A percentile compares a stretch with the other conserved stretches of the same genome.
These are phyloP conservation scores for Diplodus sargus DNA, from an alignment of 2,797 vertebrate genomes.

Conservation along the genomic window DNA sequence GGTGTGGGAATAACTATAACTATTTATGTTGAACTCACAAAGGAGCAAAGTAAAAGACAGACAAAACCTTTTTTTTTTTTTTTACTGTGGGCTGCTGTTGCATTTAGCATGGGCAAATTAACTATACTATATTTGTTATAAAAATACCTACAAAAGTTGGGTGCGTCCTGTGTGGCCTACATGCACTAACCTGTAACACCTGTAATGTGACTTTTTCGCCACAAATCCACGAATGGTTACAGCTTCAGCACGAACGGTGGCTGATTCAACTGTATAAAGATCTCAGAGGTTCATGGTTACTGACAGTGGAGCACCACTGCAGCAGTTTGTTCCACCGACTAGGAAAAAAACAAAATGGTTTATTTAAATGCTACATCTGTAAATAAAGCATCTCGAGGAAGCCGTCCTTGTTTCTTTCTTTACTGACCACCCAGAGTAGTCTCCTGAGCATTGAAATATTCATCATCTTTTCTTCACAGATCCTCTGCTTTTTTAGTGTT, in stretches of 20 bases:
- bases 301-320: conserved; percentile 3
- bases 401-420: conserved; percentile 45
- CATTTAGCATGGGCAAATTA: no score
- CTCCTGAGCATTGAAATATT: conserved; percentile 69
- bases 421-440: conserved; percentile 61
- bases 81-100: no score
- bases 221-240: background rate
- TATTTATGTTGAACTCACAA: no score
- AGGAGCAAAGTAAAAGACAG: no score
- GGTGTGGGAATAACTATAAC: no score
- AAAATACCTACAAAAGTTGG: background rate
- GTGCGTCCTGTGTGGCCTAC: background rate
- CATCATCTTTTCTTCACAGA: conserved; percentile 60
- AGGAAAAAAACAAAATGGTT: background rate
- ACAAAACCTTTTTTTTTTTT: no score
- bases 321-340: conserved; percentile 3
- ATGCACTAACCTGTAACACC: no score
- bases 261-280: conserved; percentile 11
- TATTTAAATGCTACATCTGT: conserved; percentile 39
- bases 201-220: background rate
- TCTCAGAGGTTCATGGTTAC: conserved; percentile 4
- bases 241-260: background rate
- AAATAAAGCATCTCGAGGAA: conserved; percentile 42
- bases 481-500: conserved; percentile 67
- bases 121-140: no score